These are phyloP conservation scores for Hirudinaria manillensis DNA, from an alignment of 2,888 invertebrate species.

Conservation along the genomic window DNA sequence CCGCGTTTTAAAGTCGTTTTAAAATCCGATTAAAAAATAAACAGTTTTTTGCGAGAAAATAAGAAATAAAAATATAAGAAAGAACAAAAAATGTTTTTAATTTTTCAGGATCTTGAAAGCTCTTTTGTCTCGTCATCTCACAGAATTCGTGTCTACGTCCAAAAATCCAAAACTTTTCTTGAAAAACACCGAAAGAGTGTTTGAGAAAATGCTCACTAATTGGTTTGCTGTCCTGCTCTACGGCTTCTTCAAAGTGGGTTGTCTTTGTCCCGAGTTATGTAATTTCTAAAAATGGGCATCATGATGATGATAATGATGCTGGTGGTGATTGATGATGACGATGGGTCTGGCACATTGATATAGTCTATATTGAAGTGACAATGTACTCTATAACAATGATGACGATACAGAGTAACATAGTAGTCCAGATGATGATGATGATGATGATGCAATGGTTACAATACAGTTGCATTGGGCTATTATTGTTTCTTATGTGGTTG, in stretches of 20 bases:
- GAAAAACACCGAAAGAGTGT: slow-evolving; percentile 82
- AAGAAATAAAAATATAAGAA: not conserved
- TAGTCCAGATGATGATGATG: not conserved
- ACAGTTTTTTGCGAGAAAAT: slow-evolving; percentile 12
- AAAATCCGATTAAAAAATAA: not conserved
- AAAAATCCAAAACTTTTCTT: slow-evolving; percentile 88
- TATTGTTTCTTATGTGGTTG: not conserved
- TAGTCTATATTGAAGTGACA: too few species aligned
- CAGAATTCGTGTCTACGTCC: slow-evolving; percentile 86
- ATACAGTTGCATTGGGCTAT: not conserved
- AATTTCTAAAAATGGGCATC: too few species aligned
- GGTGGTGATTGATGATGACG: not conserved
- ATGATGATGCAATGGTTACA: too few species aligned
- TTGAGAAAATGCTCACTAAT: slow-evolving; percentile 96
- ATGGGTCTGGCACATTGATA: slow-evolving; percentile 26
- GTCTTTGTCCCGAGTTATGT: not conserved
- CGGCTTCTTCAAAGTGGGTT: slow-evolving; percentile 71
- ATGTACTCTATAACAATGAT: not conserved
- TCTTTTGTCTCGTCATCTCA: not conserved
- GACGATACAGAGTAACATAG: not conserved
- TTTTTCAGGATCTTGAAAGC: not conserved
- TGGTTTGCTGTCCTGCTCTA: slow-evolving; percentile 98
- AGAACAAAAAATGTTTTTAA: not conserved
- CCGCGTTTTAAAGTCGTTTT: not conserved
- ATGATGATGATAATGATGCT: not conserved